Conservation (phyloP, 2,888 invertebrate genomes). For the Azorinus chamasolen region DNA sequence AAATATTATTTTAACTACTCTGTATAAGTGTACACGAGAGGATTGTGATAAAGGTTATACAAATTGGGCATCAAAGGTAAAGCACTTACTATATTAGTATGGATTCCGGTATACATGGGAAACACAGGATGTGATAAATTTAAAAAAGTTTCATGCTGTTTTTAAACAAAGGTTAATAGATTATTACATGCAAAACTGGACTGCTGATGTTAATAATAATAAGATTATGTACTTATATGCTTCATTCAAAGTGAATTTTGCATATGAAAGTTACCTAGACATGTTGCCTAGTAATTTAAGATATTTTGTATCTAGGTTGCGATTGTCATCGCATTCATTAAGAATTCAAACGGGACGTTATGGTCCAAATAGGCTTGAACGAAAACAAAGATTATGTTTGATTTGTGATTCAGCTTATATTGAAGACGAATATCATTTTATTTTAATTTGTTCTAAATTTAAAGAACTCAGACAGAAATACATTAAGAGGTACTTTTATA, state of each 20-base stretch:
- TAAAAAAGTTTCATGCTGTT: neutral
- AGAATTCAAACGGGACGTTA: constrained; percentile 1
- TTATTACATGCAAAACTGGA: neutral
- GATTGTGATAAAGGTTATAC: neutral
- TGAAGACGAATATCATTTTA: constrained; percentile 11
- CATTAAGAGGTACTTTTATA: constrained; percentile 2
- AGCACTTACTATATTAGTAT: neutral
- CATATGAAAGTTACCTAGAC: neutral
- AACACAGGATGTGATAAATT: too few relatives aligned
- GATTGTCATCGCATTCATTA: constrained; percentile 7
- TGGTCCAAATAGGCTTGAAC: neutral
- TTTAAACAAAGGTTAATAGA: neutral
- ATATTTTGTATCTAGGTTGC: neutral
- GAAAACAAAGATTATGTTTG: constrained; percentile 1
- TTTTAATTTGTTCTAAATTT: constrained; percentile 1
- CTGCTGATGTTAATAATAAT: neutral
- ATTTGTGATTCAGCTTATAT: neutral
- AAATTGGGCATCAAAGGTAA: constrained; percentile 13
- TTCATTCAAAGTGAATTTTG: neutral
- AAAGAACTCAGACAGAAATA: neutral
- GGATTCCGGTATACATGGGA: too few relatives aligned
- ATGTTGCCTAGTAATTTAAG: neutral
- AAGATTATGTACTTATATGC: neutral
- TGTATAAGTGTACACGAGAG: neutral
- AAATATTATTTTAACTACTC: constrained; percentile 6